These are phyloP conservation scores for Piprites chloris DNA, from an alignment of 2,113 vertebrate genomes.

Conservation along the genomic window DNA sequence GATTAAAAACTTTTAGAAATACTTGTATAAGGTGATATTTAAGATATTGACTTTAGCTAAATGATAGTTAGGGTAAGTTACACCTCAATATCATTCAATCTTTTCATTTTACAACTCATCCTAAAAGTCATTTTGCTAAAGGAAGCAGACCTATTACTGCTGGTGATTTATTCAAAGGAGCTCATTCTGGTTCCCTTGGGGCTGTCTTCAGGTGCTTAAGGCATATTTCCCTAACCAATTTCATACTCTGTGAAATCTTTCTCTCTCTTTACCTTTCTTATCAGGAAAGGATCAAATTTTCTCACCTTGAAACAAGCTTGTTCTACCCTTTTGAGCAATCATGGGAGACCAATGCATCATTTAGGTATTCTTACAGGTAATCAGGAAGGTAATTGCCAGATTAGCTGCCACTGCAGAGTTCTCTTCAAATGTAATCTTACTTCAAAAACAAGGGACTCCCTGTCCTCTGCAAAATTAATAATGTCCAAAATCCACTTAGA, in stretches of 20 bases:
- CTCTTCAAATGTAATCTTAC: background rate
- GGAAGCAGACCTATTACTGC: background rate
- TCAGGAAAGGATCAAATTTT: slow-evolving; percentile 2
- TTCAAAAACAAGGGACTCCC: background rate
- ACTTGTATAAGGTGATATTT: background rate
- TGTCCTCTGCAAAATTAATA: background rate
- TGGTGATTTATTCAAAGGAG: slow-evolving; percentile 37
- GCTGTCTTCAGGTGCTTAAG: background rate
- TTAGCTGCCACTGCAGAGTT: background rate
- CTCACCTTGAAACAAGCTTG: slow-evolving; percentile 31
- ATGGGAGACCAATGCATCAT: background rate
- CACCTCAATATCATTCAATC: background rate
- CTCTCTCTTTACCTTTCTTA: background rate
- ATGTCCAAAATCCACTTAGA: background rate
- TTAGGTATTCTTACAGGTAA: slow-evolving; percentile 12
- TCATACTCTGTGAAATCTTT: background rate
- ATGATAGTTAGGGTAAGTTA: background rate
- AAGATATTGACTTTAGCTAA: slow-evolving; percentile 6
- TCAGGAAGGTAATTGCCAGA: slow-evolving; percentile 26
- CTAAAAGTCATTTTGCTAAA: background rate
- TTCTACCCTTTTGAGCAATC: slow-evolving; percentile 4
- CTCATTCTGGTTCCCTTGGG: background rate
- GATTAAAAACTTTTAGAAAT: slow-evolving; percentile 21
- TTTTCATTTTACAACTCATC: background rate
- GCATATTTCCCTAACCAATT: slow-evolving; percentile 19